Conservation (phyloP, 2,888 invertebrate genomes). For the Temnothorax ravouxi region DNA sequence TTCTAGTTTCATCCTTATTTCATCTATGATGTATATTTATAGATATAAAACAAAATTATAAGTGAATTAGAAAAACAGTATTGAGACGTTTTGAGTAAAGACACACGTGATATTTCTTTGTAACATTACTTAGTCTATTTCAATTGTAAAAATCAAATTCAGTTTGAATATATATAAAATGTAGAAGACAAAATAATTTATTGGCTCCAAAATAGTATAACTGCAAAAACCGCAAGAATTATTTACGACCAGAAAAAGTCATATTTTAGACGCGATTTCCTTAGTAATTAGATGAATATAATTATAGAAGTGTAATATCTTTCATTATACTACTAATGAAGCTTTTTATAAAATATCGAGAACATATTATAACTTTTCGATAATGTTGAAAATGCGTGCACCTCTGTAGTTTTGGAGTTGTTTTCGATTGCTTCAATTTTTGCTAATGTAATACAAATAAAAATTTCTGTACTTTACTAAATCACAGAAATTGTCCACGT, state of each 20-base stretch:
- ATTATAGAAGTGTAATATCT: background rate
- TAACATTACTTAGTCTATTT: background rate
- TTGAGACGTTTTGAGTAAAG: constrained; percentile 4
- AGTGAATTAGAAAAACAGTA: background rate
- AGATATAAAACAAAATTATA: background rate
- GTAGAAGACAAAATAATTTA: constrained; percentile 6
- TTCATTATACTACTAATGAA: background rate
- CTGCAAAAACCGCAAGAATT: background rate
- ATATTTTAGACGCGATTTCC: background rate
- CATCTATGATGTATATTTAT: background rate
- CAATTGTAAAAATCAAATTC: background rate
- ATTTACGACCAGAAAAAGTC: background rate
- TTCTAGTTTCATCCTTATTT: constrained; percentile 1
- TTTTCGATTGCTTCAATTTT: background rate
- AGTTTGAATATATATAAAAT: background rate
- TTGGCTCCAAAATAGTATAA: background rate
- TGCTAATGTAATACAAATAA: background rate
- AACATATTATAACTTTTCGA: background rate
- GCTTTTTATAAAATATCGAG: background rate
- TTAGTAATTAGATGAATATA: background rate
- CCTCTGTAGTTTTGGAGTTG: background rate
- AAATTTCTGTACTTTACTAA: background rate
- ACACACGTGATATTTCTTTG: background rate
- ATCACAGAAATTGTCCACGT: background rate
- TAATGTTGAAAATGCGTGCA: background rate